Evolutionary conservation across 2,113 vertebrate genomes (phyloP), one percentile per base, ranked within the genome.

Genomic region (Rhegmatorhina hoffmannsi): DNA sequence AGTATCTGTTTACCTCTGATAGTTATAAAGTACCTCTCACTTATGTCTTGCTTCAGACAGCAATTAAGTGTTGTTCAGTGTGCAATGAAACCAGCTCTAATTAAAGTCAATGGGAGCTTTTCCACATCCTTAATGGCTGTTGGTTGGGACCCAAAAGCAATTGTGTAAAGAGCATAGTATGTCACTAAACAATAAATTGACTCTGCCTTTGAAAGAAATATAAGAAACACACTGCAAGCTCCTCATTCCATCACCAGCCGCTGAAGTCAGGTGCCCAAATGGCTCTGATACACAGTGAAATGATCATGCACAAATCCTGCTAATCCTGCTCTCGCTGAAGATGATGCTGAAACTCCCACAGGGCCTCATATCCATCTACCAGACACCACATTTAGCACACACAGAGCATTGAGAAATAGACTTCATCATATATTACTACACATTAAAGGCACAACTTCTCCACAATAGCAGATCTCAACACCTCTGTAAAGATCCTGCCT

Each of bases 41-140:
- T 47, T 26, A 52, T 2, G 24, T 34, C 47, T 59, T 84, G 38
- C 63, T 81, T 90, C 60, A 96, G 72, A 93, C 47, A 90, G 55
- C 68, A 92, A 92, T 92, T 89, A 93, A 87, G 40, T 44, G 38
- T 44, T 84, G 78, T 89, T 92, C 84, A 52, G 69, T 2, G 4
- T 68, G 68, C n/a, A 44, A 55, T 64, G 87, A 81, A 81, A 62
- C 69, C 56, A 87, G 73, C 36, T 63, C 72, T 94, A 92, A 94
- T 94, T 88, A 93, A 93, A 94, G 90, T 88, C 82, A 88, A 73
- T 34, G 58, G 92, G 82, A 90, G 72, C 59, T 80, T 91, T 83
- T 59, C 59, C 55, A 85, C 28, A 49, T n/a, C 68, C 25, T 66
- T 89, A 89, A 81, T 24, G 21, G n/a, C n/a, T 63, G 31, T 43